phyloP scores from a whole-genome alignment of 2,113 vertebrate species.

The Struthidea cinerea region DNA sequence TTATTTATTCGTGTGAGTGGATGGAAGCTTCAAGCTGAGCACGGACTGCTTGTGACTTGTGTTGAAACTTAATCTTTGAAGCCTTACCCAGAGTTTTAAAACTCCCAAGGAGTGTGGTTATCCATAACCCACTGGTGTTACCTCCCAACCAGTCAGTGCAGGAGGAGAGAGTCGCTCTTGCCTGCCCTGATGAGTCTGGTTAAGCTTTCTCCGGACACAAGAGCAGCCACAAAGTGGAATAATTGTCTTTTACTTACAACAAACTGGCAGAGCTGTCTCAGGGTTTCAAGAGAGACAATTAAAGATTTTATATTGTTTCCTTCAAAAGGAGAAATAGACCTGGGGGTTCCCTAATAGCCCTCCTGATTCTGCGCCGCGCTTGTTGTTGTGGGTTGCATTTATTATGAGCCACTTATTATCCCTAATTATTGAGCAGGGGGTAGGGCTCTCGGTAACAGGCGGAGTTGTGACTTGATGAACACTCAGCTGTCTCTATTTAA shows the following conservation, averaged over 20 bases:
- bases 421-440: conserved; percentile 71
- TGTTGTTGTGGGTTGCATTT: conserved; percentile 59
- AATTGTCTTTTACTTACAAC: conserved; percentile 28
- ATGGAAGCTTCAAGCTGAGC: not conserved
- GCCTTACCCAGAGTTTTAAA: not conserved
- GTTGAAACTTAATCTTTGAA: not conserved
- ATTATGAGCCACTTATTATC: conserved; percentile 70
- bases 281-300: conserved; percentile 46
- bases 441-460: conserved; percentile 60
- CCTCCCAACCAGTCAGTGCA: not conserved
- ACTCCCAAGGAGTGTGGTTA: not conserved
- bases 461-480: conserved; percentile 67
- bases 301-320: conserved; percentile 40
- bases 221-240: not conserved
- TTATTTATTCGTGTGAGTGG: fast-evolving
- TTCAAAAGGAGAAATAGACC: conserved; percentile 32
- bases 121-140: not conserved
- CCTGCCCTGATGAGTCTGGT: not conserved
- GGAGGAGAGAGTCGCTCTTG: not conserved
- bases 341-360: conserved; percentile 46
- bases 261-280: conserved; percentile 22
- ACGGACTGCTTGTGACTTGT: not conserved
- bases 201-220: not conserved
- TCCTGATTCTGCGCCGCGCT: not conserved
- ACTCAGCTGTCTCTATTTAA: conserved; percentile 76